Conservation (phyloP, 1,140 invertebrate genomes). For the Pogonognathellus flavescens region DNA sequence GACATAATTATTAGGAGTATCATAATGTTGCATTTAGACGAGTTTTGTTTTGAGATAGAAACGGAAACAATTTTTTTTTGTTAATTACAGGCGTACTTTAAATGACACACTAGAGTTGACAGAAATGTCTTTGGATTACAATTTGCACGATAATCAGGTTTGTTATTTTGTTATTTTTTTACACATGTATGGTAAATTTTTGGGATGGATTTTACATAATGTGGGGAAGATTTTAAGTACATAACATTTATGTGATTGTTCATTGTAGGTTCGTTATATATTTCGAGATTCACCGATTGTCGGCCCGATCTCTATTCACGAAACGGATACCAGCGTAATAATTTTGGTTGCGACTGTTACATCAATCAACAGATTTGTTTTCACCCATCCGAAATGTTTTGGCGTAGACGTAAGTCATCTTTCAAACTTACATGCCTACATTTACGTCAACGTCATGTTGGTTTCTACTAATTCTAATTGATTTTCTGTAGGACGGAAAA, state of each 20-base stretch:
- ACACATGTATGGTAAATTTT: too few relatives aligned
- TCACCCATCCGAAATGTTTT: constrained; percentile 61
- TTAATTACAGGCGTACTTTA: constrained; percentile 61
- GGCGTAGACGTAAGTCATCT: constrained; percentile 48
- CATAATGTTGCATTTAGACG: too few relatives aligned
- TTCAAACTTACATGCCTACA: constrained; percentile 2
- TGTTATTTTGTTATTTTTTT: constrained; percentile 4
- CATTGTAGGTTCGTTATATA: constrained; percentile 58
- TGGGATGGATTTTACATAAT: too few relatives aligned
- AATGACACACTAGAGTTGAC: constrained; percentile 64
- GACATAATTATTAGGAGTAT: too few relatives aligned
- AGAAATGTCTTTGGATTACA: constrained; percentile 65
- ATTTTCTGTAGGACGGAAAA: constrained; percentile 57
- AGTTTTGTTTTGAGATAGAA: not conserved
- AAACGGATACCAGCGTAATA: constrained; percentile 58
- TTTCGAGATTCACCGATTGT: constrained; percentile 66
- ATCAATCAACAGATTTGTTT: constrained; percentile 62
- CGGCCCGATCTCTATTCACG: constrained; percentile 65
- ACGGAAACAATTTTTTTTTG: not conserved
- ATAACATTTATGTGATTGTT: not conserved
- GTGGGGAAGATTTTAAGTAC: too few relatives aligned
- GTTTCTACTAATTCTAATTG: not conserved
- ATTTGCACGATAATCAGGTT: constrained; percentile 65
- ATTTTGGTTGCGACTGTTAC: constrained; percentile 65
- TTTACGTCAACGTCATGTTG: not conserved